Evolutionary conservation across 2,888 invertebrate genomes (phyloP).

Genomic region (Lamellibrachia columna): DNA sequence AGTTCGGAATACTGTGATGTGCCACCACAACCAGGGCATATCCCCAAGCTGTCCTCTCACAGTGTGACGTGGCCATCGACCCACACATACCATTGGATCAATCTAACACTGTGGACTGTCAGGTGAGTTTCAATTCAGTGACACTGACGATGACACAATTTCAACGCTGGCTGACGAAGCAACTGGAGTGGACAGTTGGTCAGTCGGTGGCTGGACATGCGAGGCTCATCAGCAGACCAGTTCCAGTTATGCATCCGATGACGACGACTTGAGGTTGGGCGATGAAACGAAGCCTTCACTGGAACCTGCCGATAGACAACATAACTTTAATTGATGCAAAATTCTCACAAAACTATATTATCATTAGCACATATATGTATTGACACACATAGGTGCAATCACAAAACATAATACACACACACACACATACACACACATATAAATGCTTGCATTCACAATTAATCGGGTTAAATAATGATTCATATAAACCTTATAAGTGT

Average conservation of each 20-base stretch:
- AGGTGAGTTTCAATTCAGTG: not conserved
- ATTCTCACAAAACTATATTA: constrained; percentile 23
- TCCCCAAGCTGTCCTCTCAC: not conserved
- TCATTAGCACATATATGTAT: too few relatives aligned
- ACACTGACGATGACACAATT: not conserved
- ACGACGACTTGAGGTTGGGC: constrained; percentile 56
- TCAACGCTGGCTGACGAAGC: not conserved
- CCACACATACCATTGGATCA: not conserved
- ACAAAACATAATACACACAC: too few relatives aligned
- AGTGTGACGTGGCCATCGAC: not conserved
- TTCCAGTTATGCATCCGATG: constrained; percentile 34
- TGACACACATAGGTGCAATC: too few relatives aligned
- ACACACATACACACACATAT: too few relatives aligned
- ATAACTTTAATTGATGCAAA: not conserved
- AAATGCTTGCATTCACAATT: too few relatives aligned
- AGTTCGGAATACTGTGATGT: not conserved
- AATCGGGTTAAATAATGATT: too few relatives aligned
- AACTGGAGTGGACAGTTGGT: not conserved
- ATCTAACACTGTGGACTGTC: not conserved
- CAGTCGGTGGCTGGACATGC: not conserved
- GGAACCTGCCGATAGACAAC: constrained; percentile 53
- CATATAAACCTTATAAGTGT: too few relatives aligned
- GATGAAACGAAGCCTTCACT: constrained; percentile 60
- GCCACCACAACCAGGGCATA: not conserved
- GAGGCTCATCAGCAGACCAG: not conserved